A percentile compares a stretch with the other conserved stretches of the same genome.
Conservation (phyloP, 2,797 vertebrate species). For the Enteromius trimaculatus region DNA sequence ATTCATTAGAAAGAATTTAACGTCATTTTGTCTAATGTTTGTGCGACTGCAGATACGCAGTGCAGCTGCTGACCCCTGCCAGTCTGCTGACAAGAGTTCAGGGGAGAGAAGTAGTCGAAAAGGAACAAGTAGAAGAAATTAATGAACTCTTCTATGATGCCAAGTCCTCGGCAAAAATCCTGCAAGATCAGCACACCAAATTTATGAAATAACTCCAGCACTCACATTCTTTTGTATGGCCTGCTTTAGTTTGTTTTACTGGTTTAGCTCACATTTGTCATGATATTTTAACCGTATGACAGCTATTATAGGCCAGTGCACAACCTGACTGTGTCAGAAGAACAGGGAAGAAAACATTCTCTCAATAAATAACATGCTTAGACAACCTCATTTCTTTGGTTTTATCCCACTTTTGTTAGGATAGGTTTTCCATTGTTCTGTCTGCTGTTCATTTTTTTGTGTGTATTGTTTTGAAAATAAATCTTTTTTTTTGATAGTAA, state of each 20-base stretch:
- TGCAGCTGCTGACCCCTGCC: conserved; percentile 95
- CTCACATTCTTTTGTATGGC: conserved; percentile 15
- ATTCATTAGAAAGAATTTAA: background rate
- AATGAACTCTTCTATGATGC: conserved; percentile 99
- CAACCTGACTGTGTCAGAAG: background rate
- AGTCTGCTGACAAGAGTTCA: conserved; percentile 93
- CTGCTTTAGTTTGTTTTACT: background rate
- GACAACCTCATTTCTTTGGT: background rate
- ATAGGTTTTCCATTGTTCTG: background rate
- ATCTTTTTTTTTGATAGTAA: background rate
- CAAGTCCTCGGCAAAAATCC: conserved; percentile 97
- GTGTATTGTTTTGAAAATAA: conserved; percentile 10
- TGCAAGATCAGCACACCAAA: conserved; percentile 97
- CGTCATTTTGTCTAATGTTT: conserved; percentile 11
- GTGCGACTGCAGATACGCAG: conserved; percentile 83
- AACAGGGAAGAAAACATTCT: background rate
- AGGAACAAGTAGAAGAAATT: conserved; percentile 97
- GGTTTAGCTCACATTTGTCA: background rate
- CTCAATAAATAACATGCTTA: background rate
- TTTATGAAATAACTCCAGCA: conserved; percentile 89
- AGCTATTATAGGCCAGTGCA: background rate
- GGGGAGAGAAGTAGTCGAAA: conserved; percentile 93
- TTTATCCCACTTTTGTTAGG: conserved; percentile 14
- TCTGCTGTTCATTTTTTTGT: background rate
- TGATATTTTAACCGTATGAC: background rate